phyloP scores from a whole-genome alignment of 2,797 vertebrate species.

The Brachyrhaphis roseni region DNA sequence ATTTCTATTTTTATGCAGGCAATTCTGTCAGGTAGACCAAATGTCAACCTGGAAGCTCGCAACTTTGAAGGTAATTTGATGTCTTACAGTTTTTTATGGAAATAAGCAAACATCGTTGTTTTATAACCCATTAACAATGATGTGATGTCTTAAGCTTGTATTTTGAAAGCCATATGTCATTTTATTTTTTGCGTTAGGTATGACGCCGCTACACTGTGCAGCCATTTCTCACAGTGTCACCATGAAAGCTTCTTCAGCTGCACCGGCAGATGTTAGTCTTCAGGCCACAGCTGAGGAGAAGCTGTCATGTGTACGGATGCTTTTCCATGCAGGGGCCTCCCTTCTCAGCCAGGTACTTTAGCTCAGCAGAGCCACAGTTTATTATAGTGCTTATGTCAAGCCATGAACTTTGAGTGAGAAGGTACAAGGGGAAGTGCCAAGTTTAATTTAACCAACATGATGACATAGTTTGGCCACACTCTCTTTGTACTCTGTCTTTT shows the following conservation, averaged over 20 bases:
- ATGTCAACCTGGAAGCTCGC: slow-evolving; percentile 84
- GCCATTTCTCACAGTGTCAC: slow-evolving; percentile 85
- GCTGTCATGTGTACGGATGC: slow-evolving; percentile 81
- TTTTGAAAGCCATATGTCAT: not conserved
- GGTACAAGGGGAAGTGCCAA: slow-evolving; percentile 27
- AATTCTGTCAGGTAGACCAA: slow-evolving; percentile 66
- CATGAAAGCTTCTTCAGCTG: slow-evolving; percentile 66
- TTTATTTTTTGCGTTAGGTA: slow-evolving; percentile 73
- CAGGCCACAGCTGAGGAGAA: slow-evolving; percentile 76
- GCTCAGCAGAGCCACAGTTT: not conserved
- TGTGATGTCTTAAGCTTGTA: not conserved
- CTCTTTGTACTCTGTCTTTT: slow-evolving; percentile 7
- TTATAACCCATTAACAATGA: not conserved
- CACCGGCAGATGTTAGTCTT: slow-evolving; percentile 54
- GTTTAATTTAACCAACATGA: slow-evolving; percentile 26
- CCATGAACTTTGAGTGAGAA: slow-evolving; percentile 21
- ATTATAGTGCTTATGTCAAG: not conserved
- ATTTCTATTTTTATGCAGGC: slow-evolving; percentile 56
- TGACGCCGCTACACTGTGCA: slow-evolving; percentile 90
- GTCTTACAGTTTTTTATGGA: not conserved
- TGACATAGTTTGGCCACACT: slow-evolving; percentile 10
- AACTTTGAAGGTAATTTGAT: slow-evolving; percentile 87
- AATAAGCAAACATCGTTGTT: not conserved
- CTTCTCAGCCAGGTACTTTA: slow-evolving; percentile 85
- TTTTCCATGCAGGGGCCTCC: slow-evolving; percentile 83